phyloP scores from a whole-genome alignment of 37 sponge, comb jelly and placozoan species.

The Hormiphora californensis region DNA sequence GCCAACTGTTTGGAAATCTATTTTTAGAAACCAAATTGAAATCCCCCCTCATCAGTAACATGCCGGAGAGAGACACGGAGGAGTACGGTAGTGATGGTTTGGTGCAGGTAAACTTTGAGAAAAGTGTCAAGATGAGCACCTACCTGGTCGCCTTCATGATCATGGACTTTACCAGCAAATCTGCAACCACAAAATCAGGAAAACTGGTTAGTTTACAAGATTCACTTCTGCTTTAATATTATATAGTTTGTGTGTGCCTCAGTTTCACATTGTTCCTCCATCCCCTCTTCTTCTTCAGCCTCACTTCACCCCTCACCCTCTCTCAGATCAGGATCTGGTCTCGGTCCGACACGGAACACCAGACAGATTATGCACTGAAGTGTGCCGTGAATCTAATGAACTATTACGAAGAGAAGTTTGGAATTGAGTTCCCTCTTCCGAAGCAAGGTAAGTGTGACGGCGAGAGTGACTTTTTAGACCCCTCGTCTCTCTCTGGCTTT shows the following conservation, averaged over 20 bases:
- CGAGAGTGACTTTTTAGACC: too few relatives aligned
- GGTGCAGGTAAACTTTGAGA: slow-evolving; percentile 63
- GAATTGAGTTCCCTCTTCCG: slow-evolving; percentile 75
- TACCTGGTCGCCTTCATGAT: slow-evolving; percentile 96
- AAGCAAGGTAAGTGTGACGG: slow-evolving; percentile 97
- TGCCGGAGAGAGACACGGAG: slow-evolving; percentile 58
- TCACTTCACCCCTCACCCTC: too few relatives aligned
- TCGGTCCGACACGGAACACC: slow-evolving; percentile 59
- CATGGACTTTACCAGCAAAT: slow-evolving; percentile 62
- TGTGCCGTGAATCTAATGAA: slow-evolving; percentile 59
- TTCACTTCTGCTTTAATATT: too few relatives aligned
- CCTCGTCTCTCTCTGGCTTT: too few relatives aligned
- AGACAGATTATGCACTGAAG: slow-evolving; percentile 68
- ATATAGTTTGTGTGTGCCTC: too few relatives aligned
- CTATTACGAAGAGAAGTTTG: slow-evolving; percentile 76
- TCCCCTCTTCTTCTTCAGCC: too few relatives aligned
- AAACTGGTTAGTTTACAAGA: not conserved
- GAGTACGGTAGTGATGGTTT: not conserved
- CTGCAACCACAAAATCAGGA: not conserved
- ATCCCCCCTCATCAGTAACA: slow-evolving; percentile 59
- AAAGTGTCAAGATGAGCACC: slow-evolving; percentile 81
- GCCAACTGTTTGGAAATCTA: too few relatives aligned
- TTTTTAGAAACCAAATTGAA: too few relatives aligned
- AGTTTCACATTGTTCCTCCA: too few relatives aligned
- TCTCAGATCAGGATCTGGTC: slow-evolving; percentile 79